Evolutionary conservation across 2,888 invertebrate species (phyloP), one percentile per base, ranked within the genome.

Genomic region (Drosophila diplacantha): DNA sequence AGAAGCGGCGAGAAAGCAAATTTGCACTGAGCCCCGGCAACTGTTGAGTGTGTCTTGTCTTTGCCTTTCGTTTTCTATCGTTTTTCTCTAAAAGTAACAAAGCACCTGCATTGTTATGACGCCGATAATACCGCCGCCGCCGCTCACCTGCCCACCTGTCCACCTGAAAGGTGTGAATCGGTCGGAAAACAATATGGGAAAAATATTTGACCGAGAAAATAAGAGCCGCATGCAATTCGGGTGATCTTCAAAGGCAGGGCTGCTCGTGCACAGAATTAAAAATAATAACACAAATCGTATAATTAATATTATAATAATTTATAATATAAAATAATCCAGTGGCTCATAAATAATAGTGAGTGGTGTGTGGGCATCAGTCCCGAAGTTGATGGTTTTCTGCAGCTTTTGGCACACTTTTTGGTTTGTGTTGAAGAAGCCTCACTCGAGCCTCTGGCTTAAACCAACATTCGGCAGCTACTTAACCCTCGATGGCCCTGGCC

Each of bases 1-100:
- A 44, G 18, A 44, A 43, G 18, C 38, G 11, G 24, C 59, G 74
- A 71, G 74, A 75, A 79, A 74, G 80, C 34, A 76, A 79, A 76
- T 64, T 65, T 57, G 49, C 68, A 58, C 50, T 61, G 53, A 56
- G 54, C 52, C 53, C 63, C 58, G 44, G 37, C 59, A 56, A 67
- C 50, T 46, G 59, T 44, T 44, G 26, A 18, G 16, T 29, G 29
- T 34, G 35, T 31, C 32, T 34, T 29, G 9, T 29, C 50, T 37
- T 22, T 31, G n/a, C 60, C 44, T 56, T 57, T 41, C 38, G 31
- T 37, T 58, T 51, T 52, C 38, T 62, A 26, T 35, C 31, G 16
- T 35, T 47, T 41, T 52, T n/a, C 39, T 34, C 12, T 6, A 20
- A 50, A 9, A 12, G 20, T 22, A 66, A 75, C 75, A 75, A 75